These are phyloP conservation scores for Crotalus tigris DNA, from an alignment of 2,113 vertebrate genomes.

Conservation along the genomic window DNA sequence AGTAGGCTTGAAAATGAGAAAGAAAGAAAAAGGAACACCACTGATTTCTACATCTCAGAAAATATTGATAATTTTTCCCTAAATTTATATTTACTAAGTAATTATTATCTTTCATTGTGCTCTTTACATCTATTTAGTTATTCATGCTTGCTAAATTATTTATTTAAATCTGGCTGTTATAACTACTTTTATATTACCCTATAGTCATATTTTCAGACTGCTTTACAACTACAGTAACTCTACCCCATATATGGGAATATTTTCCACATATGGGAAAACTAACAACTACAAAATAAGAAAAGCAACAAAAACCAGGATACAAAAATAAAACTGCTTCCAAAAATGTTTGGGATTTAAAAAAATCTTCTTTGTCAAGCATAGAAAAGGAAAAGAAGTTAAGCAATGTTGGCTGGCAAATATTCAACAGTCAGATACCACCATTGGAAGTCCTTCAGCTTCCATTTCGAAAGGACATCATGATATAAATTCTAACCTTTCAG, in stretches of 20 bases:
- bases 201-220: background rate
- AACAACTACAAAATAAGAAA: background rate
- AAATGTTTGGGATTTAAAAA: background rate
- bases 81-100: slow-evolving; percentile 33
- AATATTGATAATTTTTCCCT: slow-evolving; percentile 33
- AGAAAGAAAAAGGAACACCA: background rate
- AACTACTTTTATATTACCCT: background rate
- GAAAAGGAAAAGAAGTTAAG: background rate
- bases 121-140: background rate
- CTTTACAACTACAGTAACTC: background rate
- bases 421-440: background rate
- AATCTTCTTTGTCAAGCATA: background rate
- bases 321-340: background rate
- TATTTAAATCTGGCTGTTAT: background rate
- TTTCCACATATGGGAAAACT: background rate
- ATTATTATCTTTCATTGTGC: background rate
- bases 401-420: background rate
- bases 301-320: background rate
- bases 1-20: slow-evolving; percentile 19
- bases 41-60: slow-evolving; percentile 33
- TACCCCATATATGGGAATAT: background rate
- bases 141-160: background rate
- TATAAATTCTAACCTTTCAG: background rate
- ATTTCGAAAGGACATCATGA: background rate
- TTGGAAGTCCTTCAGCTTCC: background rate